Evolutionary conservation across 2,888 invertebrate genomes (phyloP).

Genomic region (Griposia aprilina): DNA sequence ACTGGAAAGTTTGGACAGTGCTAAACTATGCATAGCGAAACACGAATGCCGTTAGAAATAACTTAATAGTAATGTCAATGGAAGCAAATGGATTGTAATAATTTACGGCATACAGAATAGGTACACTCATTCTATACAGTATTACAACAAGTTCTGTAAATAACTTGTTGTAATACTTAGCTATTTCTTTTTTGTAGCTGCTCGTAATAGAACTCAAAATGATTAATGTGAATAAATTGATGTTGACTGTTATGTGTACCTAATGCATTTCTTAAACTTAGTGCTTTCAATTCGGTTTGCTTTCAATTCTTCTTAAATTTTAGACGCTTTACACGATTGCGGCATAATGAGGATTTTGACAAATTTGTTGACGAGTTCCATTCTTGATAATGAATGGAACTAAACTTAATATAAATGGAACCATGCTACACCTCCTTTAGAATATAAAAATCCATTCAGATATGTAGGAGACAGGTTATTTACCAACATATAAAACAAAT

Average conservation of each 20-base stretch:
- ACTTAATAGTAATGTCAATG: constrained; percentile 36
- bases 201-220: background rate
- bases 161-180: background rate
- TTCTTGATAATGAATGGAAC: constrained; percentile 9
- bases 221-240: background rate
- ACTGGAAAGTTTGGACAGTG: constrained; percentile 53
- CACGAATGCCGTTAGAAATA: constrained; percentile 37
- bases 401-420: constrained; percentile 7
- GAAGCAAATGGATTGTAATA: background rate
- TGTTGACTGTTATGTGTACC: background rate
- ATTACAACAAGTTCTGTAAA: background rate
- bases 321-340: background rate
- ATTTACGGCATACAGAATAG: constrained; percentile 3
- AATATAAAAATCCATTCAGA: background rate
- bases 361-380: background rate
- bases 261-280: constrained; percentile 11
- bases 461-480: background rate
- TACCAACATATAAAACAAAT: background rate
- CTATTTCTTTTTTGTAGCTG: background rate
- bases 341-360: background rate
- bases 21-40: constrained; percentile 37
- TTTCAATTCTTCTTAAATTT: constrained; percentile 15
- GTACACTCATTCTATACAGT: background rate
- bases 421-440: background rate
- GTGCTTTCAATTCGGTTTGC: constrained; percentile 15